Conservation (phyloP, 2,113 vertebrate genomes). For the Rafetus swinhoei region DNA sequence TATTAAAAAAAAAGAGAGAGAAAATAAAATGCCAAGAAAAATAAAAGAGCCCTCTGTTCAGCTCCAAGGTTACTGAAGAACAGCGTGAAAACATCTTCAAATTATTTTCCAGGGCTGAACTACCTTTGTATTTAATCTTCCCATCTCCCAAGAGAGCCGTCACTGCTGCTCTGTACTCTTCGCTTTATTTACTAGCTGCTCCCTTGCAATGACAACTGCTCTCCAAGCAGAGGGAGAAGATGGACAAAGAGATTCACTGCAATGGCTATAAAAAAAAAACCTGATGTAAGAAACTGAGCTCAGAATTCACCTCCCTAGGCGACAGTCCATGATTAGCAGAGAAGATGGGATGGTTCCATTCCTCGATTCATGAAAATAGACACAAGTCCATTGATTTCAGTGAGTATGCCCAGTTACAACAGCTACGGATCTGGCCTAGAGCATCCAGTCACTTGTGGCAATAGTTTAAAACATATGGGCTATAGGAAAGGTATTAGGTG, state of each 20-base stretch:
- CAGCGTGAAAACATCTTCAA: not conserved
- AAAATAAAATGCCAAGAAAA: not conserved
- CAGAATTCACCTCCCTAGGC: not conserved
- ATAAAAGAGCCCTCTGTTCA: not conserved
- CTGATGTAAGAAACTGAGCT: not conserved
- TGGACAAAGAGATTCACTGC: not conserved
- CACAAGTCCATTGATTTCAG: not conserved
- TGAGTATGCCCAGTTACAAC: rapidly evolving
- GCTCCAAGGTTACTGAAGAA: not conserved
- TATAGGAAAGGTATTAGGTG: rapidly evolving
- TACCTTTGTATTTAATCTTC: not conserved
- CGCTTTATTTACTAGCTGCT: not conserved
- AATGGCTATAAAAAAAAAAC: not conserved
- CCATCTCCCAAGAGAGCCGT: not conserved
- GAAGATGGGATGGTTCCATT: not conserved
- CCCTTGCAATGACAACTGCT: not conserved
- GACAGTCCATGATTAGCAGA: not conserved
- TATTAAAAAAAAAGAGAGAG: not conserved
- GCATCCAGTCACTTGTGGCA: too few species aligned
- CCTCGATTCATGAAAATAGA: not conserved
- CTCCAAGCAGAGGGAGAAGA: not conserved
- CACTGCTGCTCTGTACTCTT: rapidly evolving
- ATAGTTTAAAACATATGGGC: not conserved
- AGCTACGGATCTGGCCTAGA: not conserved
- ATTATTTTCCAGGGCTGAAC: not conserved